These are phyloP conservation scores for Pampus argenteus DNA, from an alignment of 2,797 vertebrate genomes.

Conservation along the genomic window DNA sequence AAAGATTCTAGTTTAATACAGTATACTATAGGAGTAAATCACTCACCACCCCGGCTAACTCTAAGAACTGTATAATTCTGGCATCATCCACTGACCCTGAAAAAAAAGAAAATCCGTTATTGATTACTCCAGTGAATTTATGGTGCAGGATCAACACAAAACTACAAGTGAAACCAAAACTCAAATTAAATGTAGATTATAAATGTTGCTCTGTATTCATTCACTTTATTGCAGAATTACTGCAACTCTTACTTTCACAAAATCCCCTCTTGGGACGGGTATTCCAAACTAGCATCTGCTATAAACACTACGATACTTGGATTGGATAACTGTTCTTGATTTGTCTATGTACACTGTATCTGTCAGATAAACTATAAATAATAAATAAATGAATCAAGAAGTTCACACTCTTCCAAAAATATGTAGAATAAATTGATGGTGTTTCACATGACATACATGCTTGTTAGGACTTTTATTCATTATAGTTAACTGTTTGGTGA, in stretches of 20 bases:
- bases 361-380: too few relatives aligned
- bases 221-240: not conserved
- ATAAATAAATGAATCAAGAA: not conserved
- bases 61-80: constrained; percentile 91
- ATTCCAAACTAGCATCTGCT: too few relatives aligned
- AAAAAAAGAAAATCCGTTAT: constrained; percentile 2
- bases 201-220: not conserved
- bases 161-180: not conserved
- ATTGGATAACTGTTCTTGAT: too few relatives aligned
- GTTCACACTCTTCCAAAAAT: too few relatives aligned
- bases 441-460: not conserved
- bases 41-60: constrained; percentile 93
- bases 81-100: constrained; percentile 92
- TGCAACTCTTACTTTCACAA: too few relatives aligned
- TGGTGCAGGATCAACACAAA: not conserved
- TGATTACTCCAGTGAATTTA: not conserved
- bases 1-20: not conserved
- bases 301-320: too few relatives aligned
- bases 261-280: too few relatives aligned
- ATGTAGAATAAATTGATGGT: too few relatives aligned
- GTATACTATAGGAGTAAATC: not conserved
- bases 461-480: not conserved
- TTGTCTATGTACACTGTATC: too few relatives aligned
- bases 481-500: not conserved
- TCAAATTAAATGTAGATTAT: not conserved